These are phyloP conservation scores for Pyrocoelia pectoralis DNA, from an alignment of 2,888 invertebrate species.

Conservation along the genomic window DNA sequence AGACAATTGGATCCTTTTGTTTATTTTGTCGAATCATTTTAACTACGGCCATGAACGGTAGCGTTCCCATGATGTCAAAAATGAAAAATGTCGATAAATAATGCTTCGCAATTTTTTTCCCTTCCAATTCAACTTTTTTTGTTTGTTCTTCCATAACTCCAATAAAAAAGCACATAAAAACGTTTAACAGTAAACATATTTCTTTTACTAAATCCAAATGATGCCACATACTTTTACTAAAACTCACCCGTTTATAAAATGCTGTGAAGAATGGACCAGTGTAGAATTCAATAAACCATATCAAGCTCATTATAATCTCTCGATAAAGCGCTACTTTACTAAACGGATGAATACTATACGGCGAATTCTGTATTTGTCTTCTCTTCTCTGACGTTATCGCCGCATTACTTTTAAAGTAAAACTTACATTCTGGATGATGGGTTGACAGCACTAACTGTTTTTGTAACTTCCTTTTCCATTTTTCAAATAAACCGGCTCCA, in stretches of 20 bases:
- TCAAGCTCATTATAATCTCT: constrained; percentile 32
- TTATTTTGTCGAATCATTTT: too few relatives aligned
- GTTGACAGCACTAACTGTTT: constrained; percentile 51
- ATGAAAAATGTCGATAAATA: constrained; percentile 38
- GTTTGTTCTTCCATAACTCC: constrained; percentile 45
- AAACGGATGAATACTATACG: constrained; percentile 56
- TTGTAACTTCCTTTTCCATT: constrained; percentile 48
- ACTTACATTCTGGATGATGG: constrained; percentile 47
- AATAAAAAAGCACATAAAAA: constrained; percentile 54
- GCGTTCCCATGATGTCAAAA: constrained; percentile 34
- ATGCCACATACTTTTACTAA: not conserved
- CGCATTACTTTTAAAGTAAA: constrained; percentile 51
- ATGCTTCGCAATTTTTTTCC: constrained; percentile 26
- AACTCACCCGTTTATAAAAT: constrained; percentile 1
- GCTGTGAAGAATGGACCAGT: constrained; percentile 32
- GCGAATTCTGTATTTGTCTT: constrained; percentile 49
- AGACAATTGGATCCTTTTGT: too few relatives aligned
- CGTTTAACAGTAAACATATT: too few relatives aligned
- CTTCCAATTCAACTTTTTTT: constrained; percentile 38
- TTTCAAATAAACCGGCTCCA: constrained; percentile 46
- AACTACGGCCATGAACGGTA: constrained; percentile 26
- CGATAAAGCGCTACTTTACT: constrained; percentile 40
- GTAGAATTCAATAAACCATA: constrained; percentile 33
- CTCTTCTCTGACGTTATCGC: constrained; percentile 53
- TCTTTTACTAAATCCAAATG: too few relatives aligned